Base-by-base conservation (phyloP, 2,113 vertebrate genomes). In the Indicator indicator region DNA sequence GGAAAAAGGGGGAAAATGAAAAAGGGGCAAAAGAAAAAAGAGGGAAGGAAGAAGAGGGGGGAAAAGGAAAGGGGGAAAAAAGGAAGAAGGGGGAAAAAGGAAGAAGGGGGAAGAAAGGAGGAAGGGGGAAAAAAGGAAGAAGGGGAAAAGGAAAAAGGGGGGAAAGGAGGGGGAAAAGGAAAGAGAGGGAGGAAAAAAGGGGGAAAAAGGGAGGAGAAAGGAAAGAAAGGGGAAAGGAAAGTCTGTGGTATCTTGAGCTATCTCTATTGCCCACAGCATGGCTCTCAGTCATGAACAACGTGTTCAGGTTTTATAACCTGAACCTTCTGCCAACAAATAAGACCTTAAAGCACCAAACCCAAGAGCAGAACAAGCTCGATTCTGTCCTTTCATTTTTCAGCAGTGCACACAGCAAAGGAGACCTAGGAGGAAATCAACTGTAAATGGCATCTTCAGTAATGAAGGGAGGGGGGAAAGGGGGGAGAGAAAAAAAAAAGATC, bases 371-470 rank as follows among this genome's bases (percentile, higher is more conserved):
- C 16, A 82, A 83, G 83, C 63, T 88, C 91, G 88, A 92, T 89
- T 88, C 88, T 90, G 74, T 94, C 93, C 73, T 91, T 95, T 90
- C 28, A 26, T 92, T 81, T 81, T 93, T 93, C 91, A 96, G 79
- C 56, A 44, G 46, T 68, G 46, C 62, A 82, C 83, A 87, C 88
- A 94, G 91, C 91, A 84, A 91, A 77, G 90, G 87, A 89, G 77
- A 92, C 69, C 86, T 67, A 77, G 81, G 81, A 90, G 86, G 93
- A 95, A 97, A 97, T 95, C 96, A 93, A 63, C 90, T 83, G 40
- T 89, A 95, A 97, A 97, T 96, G 96, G 95, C 91, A 95, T 96
- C 93, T 95, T 95, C 81, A 90, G 86, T 97, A 97, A 96, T 94
- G 97, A 96, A 95, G 96, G 90, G 96, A 96, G 95, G 96, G 90